Evolutionary conservation across 2,888 invertebrate genomes (phyloP).

Genomic region (Cryptocheilus praepositus): DNA sequence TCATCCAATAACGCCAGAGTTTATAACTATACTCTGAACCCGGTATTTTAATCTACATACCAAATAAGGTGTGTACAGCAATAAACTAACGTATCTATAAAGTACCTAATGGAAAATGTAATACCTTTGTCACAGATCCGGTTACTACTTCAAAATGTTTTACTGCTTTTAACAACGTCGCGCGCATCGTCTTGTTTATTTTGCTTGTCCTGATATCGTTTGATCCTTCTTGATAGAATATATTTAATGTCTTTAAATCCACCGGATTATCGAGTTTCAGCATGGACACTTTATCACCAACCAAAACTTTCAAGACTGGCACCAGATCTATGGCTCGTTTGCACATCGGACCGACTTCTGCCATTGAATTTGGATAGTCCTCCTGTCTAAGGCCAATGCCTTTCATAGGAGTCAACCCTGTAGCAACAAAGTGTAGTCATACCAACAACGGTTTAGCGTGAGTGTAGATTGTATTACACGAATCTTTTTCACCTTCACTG

Average conservation of each 20-base stretch:
- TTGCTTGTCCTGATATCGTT: slow-evolving; percentile 85
- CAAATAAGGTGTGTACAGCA: background rate
- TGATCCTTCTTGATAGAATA: slow-evolving; percentile 87
- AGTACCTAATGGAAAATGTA: slow-evolving; percentile 19
- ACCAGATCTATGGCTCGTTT: slow-evolving; percentile 86
- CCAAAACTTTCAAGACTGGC: slow-evolving; percentile 83
- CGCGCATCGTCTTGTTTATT: slow-evolving; percentile 81
- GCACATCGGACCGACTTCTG: slow-evolving; percentile 89
- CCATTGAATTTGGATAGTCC: slow-evolving; percentile 81
- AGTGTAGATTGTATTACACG: too few species aligned
- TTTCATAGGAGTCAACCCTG: slow-evolving; percentile 79
- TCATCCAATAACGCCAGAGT: slow-evolving; percentile 87
- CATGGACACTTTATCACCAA: slow-evolving; percentile 76
- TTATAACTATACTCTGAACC: slow-evolving; percentile 78
- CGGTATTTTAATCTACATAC: slow-evolving; percentile 67
- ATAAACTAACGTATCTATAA: background rate
- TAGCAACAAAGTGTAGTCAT: background rate
- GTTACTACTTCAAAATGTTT: slow-evolving; percentile 72
- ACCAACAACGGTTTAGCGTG: too few species aligned
- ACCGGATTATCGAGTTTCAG: slow-evolving; percentile 80
- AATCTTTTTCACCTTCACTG: slow-evolving; percentile 76
- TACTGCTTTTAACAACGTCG: slow-evolving; percentile 78
- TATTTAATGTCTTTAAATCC: slow-evolving; percentile 81
- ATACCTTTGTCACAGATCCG: slow-evolving; percentile 67
- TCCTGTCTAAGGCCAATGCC: slow-evolving; percentile 82